These are phyloP conservation scores for Linnaemya tessellans DNA, from an alignment of 2,888 invertebrate genomes.

Conservation along the genomic window DNA sequence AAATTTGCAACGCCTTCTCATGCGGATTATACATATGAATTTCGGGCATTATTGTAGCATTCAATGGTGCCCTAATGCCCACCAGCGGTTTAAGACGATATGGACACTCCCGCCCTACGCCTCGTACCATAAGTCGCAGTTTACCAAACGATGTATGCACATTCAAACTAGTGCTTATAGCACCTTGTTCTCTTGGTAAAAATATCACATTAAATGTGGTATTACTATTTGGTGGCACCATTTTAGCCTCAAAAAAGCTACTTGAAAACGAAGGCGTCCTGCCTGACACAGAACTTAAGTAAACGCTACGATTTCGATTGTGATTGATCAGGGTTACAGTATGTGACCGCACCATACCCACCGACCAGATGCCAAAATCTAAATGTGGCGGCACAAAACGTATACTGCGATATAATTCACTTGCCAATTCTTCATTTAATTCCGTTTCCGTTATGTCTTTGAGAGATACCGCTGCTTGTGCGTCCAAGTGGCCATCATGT, in stretches of 20 bases:
- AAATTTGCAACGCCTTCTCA: slow-evolving; percentile 91
- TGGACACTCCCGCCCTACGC: slow-evolving; percentile 93
- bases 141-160: slow-evolving; percentile 97
- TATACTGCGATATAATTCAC: slow-evolving; percentile 79
- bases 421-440: slow-evolving; percentile 44
- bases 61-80: slow-evolving; percentile 94
- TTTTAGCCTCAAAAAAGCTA: slow-evolving; percentile 98
- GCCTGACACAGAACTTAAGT: slow-evolving; percentile 96
- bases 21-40: slow-evolving; percentile 98
- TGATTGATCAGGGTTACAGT: slow-evolving; percentile 94
- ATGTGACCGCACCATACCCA: slow-evolving; percentile 94
- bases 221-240: slow-evolving; percentile 95
- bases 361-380: slow-evolving; percentile 87
- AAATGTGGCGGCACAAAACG: slow-evolving; percentile 84
- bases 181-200: slow-evolving; percentile 95
- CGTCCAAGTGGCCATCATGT: slow-evolving; percentile 47
- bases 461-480: slow-evolving; percentile 44
- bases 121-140: slow-evolving; percentile 93
- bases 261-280: slow-evolving; percentile 98
- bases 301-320: slow-evolving; percentile 93
- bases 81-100: slow-evolving; percentile 96
- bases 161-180: slow-evolving; percentile 93
- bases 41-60: slow-evolving; percentile 94
- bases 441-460: slow-evolving; percentile 54
- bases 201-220: slow-evolving; percentile 98